phyloP scores from a whole-genome alignment of 2,113 vertebrate genomes.

The Okapia johnstoni region DNA sequence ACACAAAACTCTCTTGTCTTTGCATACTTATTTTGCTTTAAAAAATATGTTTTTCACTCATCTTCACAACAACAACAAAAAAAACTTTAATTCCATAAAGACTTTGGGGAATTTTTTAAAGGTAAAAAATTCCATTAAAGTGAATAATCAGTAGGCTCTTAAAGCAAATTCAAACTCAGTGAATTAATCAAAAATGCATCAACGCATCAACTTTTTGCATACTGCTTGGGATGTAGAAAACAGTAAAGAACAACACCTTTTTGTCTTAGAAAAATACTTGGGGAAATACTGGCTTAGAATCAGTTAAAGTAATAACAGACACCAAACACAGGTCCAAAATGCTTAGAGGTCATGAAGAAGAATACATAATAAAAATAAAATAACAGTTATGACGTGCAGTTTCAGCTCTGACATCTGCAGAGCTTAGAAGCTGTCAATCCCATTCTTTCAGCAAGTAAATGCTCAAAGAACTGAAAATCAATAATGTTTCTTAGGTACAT shows the following conservation, averaged over 20 bases:
- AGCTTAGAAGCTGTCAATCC: neutral
- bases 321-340: neutral
- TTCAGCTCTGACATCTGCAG: neutral
- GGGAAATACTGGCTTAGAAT: neutral
- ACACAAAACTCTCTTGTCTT: constrained; percentile 28
- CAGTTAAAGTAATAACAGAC: neutral
- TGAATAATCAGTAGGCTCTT: neutral
- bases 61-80: neutral
- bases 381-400: neutral
- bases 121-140: neutral
- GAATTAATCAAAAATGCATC: neutral
- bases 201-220: neutral
- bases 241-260: neutral
- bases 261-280: neutral
- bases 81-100: neutral
- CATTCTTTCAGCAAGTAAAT: neutral
- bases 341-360: neutral
- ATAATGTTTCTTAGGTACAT: neutral
- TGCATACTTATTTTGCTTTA: neutral
- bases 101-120: neutral
- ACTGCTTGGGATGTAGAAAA: neutral
- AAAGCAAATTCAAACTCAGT: neutral
- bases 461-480: neutral
- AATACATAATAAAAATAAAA: neutral
- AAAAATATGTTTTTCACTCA: neutral